Base-by-base conservation (phyloP, 2,888 invertebrate genomes). In the Temnothorax rugatulus region DNA sequence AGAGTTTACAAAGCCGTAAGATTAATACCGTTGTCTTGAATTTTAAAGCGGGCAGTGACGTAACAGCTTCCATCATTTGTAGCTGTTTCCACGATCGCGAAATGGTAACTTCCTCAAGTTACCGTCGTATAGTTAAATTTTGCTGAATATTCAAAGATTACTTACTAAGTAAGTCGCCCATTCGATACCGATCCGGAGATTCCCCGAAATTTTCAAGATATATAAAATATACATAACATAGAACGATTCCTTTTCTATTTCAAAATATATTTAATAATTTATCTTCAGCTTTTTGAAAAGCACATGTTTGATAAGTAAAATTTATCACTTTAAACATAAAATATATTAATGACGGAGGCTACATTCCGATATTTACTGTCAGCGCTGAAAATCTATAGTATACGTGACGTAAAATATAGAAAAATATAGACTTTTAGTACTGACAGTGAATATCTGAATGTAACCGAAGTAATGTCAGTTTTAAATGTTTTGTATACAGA, bases 1-100 rank as follows among this genome's bases (percentile, higher is more conserved):
- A 86, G 89, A 90, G 85, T 85, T 87, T 57, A 61, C 79, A 61
- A 76, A 57, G 79, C 25, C 63, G 84, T 79, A 83, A 79, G 89
- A 84, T 89, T 86, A 86, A 90, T 85, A 87, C 82, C 86, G 76
- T 85, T 82, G 76, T 47, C 84, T 84, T 81, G 85, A 87, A 90
- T 82, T 73, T 68, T 81, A 75, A 63, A 73, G 44, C 64, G 38
- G 9, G 1, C 75, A 69, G 84, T 61, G 88, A 88, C 84, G 88
- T 90, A 83, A 88, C 84, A 68, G 77, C 83, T 85, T 83, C 71
- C 73, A 86, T 71, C 85, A 76, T 89, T 89, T 88, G 47, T 77
- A 66, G 66, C 57, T n/a, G n/a, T 57, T 68, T 77, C 41, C 59
- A 29, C 64, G 64, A 47, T 66, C 66, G 25, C 11, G 57, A 76